These are phyloP conservation scores for Neolamprologus ventralis DNA, from an alignment of 2,113 vertebrate species.

Conservation along the genomic window DNA sequence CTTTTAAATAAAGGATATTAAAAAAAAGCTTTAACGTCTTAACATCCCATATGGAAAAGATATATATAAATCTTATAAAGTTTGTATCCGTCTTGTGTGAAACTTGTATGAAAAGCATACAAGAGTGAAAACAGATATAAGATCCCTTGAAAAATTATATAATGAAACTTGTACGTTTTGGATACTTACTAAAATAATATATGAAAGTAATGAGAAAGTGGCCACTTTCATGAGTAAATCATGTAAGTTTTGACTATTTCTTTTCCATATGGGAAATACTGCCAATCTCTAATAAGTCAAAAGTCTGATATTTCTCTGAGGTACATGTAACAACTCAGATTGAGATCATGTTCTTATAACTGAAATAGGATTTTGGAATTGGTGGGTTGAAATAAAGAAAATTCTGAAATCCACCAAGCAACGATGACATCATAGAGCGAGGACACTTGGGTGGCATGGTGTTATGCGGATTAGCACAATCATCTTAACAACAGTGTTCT, in stretches of 20 bases:
- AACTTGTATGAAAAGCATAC: background rate
- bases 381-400: background rate
- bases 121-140: background rate
- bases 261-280: background rate
- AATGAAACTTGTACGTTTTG: background rate
- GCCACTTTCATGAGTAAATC: background rate
- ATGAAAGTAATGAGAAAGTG: background rate
- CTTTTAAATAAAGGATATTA: background rate
- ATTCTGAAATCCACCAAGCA: background rate
- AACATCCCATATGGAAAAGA: background rate
- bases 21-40: background rate
- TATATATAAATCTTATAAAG: background rate
- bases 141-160: background rate
- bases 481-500: background rate
- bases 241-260: background rate
- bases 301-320: background rate
- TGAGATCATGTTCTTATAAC: background rate
- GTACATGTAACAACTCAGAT: background rate
- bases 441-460: rapidly evolving
- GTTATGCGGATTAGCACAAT: background rate
- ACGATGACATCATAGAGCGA: background rate
- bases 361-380: background rate
- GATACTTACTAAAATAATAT: background rate
- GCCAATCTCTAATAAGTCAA: background rate
- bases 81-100: background rate